Base-by-base conservation (phyloP, 1,140 invertebrate species). In the Telenomus remus region DNA sequence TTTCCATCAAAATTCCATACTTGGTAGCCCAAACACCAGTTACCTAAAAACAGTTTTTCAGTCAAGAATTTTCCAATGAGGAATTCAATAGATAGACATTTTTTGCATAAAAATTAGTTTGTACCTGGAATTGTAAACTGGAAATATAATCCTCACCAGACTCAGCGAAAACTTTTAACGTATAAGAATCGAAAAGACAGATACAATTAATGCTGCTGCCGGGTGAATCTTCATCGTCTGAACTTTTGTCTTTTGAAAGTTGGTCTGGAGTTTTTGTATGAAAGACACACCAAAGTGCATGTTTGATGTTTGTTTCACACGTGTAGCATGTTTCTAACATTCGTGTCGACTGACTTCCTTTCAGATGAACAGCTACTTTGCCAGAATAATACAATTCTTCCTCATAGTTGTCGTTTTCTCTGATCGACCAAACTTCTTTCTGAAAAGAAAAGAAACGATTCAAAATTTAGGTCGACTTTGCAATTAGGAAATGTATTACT, bases 301-400 rank as follows among this genome's bases (percentile, higher is more conserved):
- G 93, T 81, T 93, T 91, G 15, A 98, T 93, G 27, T 93, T 91
- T 34, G 92, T 91, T 69, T 96, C 93, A 78, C 93, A 91, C 4
- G 95, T 96, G 81, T 95, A 97, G 47, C 91, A 90, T 34, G 92
- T 91, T 64, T 91, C 81, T 2, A 89, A 78, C 1, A 89, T 76
- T 16, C 87, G 71, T 27, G 83, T 83, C 15, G 70, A 74, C 44
- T 82, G 81, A 53, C 70, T 80, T n/a, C 92, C 92, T 89, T 90
- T 91, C 2, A 91, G 92, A 92, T 95, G 96, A 15, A 97, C 91
- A 13, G 94, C 95, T 14, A 94, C 94, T 81, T 93, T 92, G 5
- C 93, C 95, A 74, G 92, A 93, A 9, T 96, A 92, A 89, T 96
- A 98, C 11, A 98, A 87, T 86, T 98, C 96, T 87, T 97, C 96